Base-by-base conservation (phyloP, 35 echinoderm and acorn worm species). In the Holothuria glaberrima region DNA sequence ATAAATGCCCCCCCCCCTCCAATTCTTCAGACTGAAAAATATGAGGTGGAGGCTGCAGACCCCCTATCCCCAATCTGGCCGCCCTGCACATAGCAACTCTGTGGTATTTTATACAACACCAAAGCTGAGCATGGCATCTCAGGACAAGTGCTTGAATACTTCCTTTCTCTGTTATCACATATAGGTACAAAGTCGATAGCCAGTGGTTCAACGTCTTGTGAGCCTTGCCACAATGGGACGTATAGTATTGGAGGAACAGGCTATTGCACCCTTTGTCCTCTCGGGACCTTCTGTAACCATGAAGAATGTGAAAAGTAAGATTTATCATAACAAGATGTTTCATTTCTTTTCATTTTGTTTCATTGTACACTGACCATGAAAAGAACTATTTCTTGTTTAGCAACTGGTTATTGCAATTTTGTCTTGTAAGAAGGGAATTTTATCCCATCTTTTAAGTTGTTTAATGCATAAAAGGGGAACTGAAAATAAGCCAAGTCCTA, bases 121-220 rank as follows among this genome's bases (percentile, higher is more conserved):
- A 67, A 16, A 4, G 63, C 16, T 4, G 4, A 67, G 29, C 16
- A 16, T 67, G 29, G 29, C 16, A 67, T 67, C 10, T 46, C 10
- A 46, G 44, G 44, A 46, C 10, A 10, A 10, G 44, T 46, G 44
- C 4, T 46, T 10, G 10, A 46, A 5, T 5, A 5, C 44, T 46
- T 46, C 44, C 44, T 46, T 46, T 54, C 12, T 54, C 16, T 54
- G 12, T 83, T 83, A 9, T 59, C 57, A 19, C 35, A 20, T 33
- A 22, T 31, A 86, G 83, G 83, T 68, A 86, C 83, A 7, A 68
- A 66, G 58, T 86, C 83, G 16, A 44, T 63, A 5, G 25, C 18
- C 18, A 44, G 35, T 66, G 83, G 58, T 34, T 86, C 83, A 22
- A 86, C 83, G 2, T 86, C 83, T 24, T 86, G 83, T 86, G 83